Evolutionary conservation across 2,888 invertebrate genomes (phyloP).

Genomic region (Nomada fabriciana): DNA sequence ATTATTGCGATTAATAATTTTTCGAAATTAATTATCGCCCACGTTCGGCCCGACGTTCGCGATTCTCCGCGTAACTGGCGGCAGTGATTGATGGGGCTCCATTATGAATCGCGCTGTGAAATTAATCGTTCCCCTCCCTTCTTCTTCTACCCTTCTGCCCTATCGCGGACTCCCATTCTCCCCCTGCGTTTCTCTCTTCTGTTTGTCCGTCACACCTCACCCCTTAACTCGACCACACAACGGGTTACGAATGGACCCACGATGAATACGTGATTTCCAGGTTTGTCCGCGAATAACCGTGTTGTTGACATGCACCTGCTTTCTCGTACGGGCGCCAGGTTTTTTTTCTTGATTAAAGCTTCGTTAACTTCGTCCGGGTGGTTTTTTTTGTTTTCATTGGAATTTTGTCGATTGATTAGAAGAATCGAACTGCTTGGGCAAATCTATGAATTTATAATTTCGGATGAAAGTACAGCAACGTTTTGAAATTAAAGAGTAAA

Average conservation of each 20-base stretch:
- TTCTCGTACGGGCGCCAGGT: conserved; percentile 51
- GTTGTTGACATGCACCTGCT: conserved; percentile 64
- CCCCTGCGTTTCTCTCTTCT: conserved; percentile 14
- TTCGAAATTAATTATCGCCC: conserved; percentile 79
- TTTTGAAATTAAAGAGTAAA: neutral
- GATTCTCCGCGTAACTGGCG: conserved; percentile 70
- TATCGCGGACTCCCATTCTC: conserved; percentile 6
- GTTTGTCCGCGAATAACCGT: conserved; percentile 48
- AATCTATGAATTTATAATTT: too few species aligned
- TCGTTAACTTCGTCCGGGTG: conserved; percentile 39
- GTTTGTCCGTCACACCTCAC: conserved; percentile 49
- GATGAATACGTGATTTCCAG: conserved; percentile 76
- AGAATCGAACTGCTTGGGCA: too few species aligned
- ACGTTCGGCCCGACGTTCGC: conserved; percentile 57
- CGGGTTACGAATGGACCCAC: conserved; percentile 74
- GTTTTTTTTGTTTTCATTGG: neutral
- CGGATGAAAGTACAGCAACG: neutral
- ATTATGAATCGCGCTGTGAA: conserved; percentile 80
- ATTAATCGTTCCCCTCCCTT: conserved; percentile 76
- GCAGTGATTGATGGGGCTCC: conserved; percentile 80
- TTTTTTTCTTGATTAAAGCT: conserved; percentile 57
- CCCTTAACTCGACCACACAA: conserved; percentile 68
- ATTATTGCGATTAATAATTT: conserved; percentile 81
- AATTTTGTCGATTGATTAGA: too few species aligned
- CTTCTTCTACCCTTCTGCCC: conserved; percentile 46